Conservation (phyloP, 2,113 vertebrate species). For the Tetrao urogallus region DNA sequence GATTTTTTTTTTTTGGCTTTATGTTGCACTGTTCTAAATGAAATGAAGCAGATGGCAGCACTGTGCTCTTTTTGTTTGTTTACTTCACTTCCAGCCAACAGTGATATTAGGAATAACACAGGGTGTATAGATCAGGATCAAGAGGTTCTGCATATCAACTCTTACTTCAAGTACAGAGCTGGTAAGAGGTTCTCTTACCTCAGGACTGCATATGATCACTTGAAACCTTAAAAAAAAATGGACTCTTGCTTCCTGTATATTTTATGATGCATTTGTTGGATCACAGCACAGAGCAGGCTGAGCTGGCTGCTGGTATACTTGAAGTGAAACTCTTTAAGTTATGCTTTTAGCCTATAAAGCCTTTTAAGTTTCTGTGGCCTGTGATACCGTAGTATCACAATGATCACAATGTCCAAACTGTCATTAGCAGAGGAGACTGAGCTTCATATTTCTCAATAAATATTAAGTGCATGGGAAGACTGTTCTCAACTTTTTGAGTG, state of each 20-base stretch:
- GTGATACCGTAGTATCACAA: neutral
- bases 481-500: neutral
- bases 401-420: too few relatives aligned
- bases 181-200: neutral
- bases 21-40: neutral
- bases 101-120: neutral
- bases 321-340: neutral
- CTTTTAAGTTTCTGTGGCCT: neutral
- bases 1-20: neutral
- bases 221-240: neutral
- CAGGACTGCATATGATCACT: neutral
- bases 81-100: neutral
- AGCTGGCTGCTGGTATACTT: neutral
- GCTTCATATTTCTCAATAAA: neutral
- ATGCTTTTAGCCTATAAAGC: neutral
- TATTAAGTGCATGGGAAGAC: neutral
- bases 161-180: neutral
- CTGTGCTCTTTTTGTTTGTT: neutral
- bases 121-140: neutral
- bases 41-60: neutral
- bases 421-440: neutral
- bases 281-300: too few relatives aligned
- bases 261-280: neutral
- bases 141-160: accelerated
- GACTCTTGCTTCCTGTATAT: neutral